Evolutionary conservation across 1,140 invertebrate species (phyloP), one percentile per base, ranked within the genome.

Genomic region (Caerostris extrusa): DNA sequence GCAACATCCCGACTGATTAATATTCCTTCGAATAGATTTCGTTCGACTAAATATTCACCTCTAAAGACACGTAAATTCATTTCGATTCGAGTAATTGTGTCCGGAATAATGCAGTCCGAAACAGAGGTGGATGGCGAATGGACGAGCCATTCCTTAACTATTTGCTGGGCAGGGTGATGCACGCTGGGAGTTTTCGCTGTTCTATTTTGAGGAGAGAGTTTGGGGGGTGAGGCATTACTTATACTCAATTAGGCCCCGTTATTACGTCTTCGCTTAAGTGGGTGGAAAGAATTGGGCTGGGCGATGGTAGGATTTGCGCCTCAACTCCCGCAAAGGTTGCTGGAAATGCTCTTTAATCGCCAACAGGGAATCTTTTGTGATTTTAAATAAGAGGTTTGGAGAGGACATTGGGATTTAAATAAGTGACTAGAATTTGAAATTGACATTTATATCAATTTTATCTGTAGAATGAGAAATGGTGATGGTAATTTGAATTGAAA

Each of bases 241-340:
- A 64, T 19, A 71, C 71, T 61, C 90, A 91, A 91, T 91, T 91
- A 91, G 90, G 10, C 19, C 7, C 53, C 53, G 61, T 67, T 71
- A 90, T 90, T 90, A 91, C 82, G 82, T 91, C 77, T 12, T 14
- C 60, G 90, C 69, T 82, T 55, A 91, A 91, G 90, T 91, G 55
- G 64, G 71, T 58, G 90, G 90, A 91, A 91, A 91, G 90, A 91
- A 91, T 82, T 82, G 90, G 8, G 58, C 12, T n/a, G 34, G 90
- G 53, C 58, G 88, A 58, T n/a, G 57, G 17, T 19, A 85, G 12
- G 12, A n/a, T 7, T 60, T 58, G 57, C 55, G 56, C 34, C 19
- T 19, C 34, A 55, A 81, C 57, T 6, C 17, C 7, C 5, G 3
- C 17, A 8, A 85, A 56, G 83, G 83, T 85, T 85, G 55, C 56